A percentile compares a stretch with the other conserved stretches of the same genome.
These are phyloP conservation scores for Procapra przewalskii DNA, from an alignment of 2,113 vertebrate genomes.

Conservation along the genomic window DNA sequence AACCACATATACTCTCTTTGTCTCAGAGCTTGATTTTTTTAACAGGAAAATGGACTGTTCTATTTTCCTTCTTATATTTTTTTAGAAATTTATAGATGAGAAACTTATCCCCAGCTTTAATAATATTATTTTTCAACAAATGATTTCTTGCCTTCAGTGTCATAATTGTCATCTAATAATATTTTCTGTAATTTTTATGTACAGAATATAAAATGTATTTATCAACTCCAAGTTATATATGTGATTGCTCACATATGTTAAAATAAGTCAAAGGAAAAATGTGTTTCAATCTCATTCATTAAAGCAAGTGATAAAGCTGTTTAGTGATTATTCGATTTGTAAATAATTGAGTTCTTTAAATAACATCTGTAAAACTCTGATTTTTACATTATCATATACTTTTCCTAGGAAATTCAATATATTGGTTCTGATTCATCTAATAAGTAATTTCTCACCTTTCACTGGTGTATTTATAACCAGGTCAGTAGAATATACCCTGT, in stretches of 20 bases:
- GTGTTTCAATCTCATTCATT: conserved; percentile 11
- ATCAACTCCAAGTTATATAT: not conserved
- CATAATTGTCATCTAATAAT: not conserved
- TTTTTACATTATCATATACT: conserved; percentile 26
- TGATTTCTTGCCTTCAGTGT: conserved; percentile 34
- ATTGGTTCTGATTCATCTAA: conserved; percentile 1
- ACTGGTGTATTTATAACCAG: conserved; percentile 30
- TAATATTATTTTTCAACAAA: conserved; percentile 26
- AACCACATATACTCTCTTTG: not conserved
- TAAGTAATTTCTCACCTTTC: conserved; percentile 32
- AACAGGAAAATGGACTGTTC: conserved; percentile 25
- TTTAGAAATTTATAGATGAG: conserved; percentile 15
- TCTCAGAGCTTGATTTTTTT: conserved; percentile 40
- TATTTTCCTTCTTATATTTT: conserved; percentile 21
- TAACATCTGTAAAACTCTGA: not conserved
- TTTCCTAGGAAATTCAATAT: not conserved
- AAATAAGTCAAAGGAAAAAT: conserved; percentile 47
- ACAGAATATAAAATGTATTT: conserved; percentile 17
- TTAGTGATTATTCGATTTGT: conserved; percentile 43
- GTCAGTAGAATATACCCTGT: conserved; percentile 14
- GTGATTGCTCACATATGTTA: not conserved
- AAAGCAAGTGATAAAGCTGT: conserved; percentile 32
- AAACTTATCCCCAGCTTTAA: conserved; percentile 28
- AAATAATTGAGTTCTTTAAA: not conserved
- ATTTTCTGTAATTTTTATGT: not conserved